Conservation (phyloP, 2,797 vertebrate genomes). For the Semaprochilodus insignis region DNA sequence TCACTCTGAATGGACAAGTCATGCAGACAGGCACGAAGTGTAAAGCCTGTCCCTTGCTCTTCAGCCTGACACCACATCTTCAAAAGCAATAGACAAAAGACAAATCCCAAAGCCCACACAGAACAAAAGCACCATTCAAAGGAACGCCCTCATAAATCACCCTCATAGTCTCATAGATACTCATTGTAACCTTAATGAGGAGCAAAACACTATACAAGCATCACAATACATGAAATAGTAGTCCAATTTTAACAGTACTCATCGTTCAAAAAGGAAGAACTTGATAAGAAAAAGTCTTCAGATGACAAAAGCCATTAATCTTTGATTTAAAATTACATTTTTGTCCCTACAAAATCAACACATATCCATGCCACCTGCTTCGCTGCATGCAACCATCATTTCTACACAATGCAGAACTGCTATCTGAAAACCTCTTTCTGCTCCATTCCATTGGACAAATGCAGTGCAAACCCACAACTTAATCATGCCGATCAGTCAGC, state of each 20-base stretch:
- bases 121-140: background rate
- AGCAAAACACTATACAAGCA: background rate
- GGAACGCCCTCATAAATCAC: background rate
- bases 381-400: slow-evolving; percentile 19
- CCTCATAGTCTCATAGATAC: background rate
- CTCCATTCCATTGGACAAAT: slow-evolving; percentile 56
- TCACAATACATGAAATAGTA: background rate
- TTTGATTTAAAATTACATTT: background rate
- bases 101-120: slow-evolving; percentile 12
- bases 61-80: slow-evolving; percentile 73
- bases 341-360: background rate
- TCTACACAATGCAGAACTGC: background rate
- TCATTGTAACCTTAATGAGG: background rate
- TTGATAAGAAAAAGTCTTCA: background rate
- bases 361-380: slow-evolving; percentile 10
- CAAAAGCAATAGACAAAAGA: slow-evolving; percentile 60
- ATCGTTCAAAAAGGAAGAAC: background rate
- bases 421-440: slow-evolving; percentile 1
- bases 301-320: background rate
- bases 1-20: slow-evolving; percentile 66
- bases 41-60: slow-evolving; percentile 51
- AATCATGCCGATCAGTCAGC: slow-evolving; percentile 62
- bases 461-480: slow-evolving; percentile 51
- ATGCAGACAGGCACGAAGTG: slow-evolving; percentile 62
- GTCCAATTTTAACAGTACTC: background rate